Conservation (phyloP, 2,797 vertebrate genomes). For the Cuniculus paca region DNA sequence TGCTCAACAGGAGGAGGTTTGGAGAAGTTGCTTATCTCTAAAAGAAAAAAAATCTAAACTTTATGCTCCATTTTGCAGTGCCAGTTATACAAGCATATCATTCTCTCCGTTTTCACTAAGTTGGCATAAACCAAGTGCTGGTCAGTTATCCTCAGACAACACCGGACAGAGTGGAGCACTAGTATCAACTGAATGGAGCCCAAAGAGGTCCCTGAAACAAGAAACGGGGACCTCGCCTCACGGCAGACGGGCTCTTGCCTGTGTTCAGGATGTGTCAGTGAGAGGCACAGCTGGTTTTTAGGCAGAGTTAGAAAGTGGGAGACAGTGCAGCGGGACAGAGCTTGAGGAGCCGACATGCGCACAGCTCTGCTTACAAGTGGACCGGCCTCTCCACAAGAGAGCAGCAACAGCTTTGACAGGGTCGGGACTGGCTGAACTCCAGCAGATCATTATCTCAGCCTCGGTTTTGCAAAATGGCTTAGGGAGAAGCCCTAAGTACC, state of each 20-base stretch:
- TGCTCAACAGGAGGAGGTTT: not conserved
- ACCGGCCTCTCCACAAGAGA: too few relatives aligned
- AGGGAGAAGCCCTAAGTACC: not conserved
- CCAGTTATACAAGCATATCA: not conserved
- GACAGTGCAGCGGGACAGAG: not conserved
- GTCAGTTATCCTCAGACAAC: slow-evolving; percentile 4
- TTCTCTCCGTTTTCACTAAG: slow-evolving; percentile 8
- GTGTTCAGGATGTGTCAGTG: not conserved
- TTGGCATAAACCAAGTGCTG: not conserved
- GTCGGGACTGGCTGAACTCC: not conserved
- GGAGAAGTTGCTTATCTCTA: not conserved
- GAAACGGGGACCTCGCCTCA: not conserved
- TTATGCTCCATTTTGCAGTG: not conserved
- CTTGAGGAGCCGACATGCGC: not conserved
- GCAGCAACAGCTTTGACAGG: not conserved
- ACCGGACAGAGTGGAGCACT: not conserved
- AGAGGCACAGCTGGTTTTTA: not conserved
- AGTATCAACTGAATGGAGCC: not conserved
- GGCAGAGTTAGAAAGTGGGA: not conserved
- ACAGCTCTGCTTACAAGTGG: not conserved
- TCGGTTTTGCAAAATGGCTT: not conserved
- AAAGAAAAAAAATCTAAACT: not conserved
- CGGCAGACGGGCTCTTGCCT: not conserved
- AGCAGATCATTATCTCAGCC: not conserved
- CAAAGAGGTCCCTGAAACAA: not conserved